A percentile compares a stretch with the other conserved stretches of the same genome.
Evolutionary conservation across 1,140 invertebrate genomes (phyloP).

Genomic region (Psilanteris sp.): DNA sequence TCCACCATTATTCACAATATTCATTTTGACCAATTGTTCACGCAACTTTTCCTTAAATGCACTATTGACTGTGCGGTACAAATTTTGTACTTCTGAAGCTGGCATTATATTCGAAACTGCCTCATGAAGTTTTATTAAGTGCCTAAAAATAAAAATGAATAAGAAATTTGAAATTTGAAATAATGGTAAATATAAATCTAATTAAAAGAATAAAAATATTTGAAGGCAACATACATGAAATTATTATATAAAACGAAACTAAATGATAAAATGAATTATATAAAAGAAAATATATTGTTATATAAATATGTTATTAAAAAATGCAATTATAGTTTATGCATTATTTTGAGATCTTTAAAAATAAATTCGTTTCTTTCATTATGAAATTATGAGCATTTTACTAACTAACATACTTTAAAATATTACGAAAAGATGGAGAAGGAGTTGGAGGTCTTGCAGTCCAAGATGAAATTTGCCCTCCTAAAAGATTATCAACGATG

Average conservation of each 20-base stretch:
- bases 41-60: slow-evolving; percentile 92
- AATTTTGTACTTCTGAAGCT: slow-evolving; percentile 84
- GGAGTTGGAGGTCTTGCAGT: slow-evolving; percentile 97
- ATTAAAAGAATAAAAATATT: too few species aligned
- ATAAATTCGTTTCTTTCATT: too few species aligned
- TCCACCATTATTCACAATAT: slow-evolving; percentile 96
- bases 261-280: too few species aligned
- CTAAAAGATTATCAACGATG: slow-evolving; percentile 92
- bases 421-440: slow-evolving; percentile 93
- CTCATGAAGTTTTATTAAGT: slow-evolving; percentile 95
- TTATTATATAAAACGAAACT: too few species aligned
- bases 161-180: slow-evolving; percentile 1
- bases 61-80: slow-evolving; percentile 92
- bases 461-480: slow-evolving; percentile 89
- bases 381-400: too few species aligned
- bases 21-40: slow-evolving; percentile 91
- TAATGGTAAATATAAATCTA: not conserved
- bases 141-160: slow-evolving; percentile 79
- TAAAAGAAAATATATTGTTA: too few species aligned
- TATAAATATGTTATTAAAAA: too few species aligned
- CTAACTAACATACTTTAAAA: slow-evolving; percentile 84
- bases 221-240: too few species aligned
- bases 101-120: slow-evolving; percentile 91
- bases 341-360: too few species aligned
- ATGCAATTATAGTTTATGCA: too few species aligned